A percentile compares a stretch with the other conserved stretches of the same genome.
Evolutionary conservation across 2,113 vertebrate species (phyloP).

Genomic region (Vulpes ferrilata): DNA sequence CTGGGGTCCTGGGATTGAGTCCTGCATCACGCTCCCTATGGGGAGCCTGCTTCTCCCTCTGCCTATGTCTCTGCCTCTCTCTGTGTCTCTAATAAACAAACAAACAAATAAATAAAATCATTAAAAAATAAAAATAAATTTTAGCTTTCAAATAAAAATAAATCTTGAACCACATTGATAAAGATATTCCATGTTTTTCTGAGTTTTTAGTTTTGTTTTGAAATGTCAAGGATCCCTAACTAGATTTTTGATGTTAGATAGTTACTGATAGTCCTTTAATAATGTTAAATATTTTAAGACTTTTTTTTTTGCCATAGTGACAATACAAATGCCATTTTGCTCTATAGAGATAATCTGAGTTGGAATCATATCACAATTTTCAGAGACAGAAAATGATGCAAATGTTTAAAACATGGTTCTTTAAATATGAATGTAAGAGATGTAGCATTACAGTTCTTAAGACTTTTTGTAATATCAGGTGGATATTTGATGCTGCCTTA

Average conservation of each 20-base stretch:
- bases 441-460: conserved; percentile 38
- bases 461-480: conserved; percentile 40
- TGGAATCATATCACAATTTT: conserved; percentile 57
- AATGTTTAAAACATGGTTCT: conserved; percentile 53
- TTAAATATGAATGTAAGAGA: conserved; percentile 42
- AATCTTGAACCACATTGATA: conserved; percentile 31
- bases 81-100: too few relatives aligned
- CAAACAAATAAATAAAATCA: not conserved
- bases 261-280: not conserved
- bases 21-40: too few relatives aligned
- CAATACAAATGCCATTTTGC: conserved; percentile 63
- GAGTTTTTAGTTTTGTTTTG: conserved; percentile 62
- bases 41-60: too few relatives aligned
- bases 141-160: conserved; percentile 47
- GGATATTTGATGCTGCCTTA: conserved; percentile 26
- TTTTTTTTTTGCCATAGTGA: conserved; percentile 40
- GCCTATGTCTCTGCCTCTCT: too few relatives aligned
- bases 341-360: conserved; percentile 37
- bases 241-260: conserved; percentile 56
- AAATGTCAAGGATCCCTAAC: conserved; percentile 66
- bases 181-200: conserved; percentile 41
- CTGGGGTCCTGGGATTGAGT: too few relatives aligned
- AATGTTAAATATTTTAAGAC: conserved; percentile 57
- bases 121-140: conserved; percentile 11
- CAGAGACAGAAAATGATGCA: conserved; percentile 13